Conservation (phyloP, 2,888 invertebrate genomes). For the Lepidocyrtoides sp. region DNA sequence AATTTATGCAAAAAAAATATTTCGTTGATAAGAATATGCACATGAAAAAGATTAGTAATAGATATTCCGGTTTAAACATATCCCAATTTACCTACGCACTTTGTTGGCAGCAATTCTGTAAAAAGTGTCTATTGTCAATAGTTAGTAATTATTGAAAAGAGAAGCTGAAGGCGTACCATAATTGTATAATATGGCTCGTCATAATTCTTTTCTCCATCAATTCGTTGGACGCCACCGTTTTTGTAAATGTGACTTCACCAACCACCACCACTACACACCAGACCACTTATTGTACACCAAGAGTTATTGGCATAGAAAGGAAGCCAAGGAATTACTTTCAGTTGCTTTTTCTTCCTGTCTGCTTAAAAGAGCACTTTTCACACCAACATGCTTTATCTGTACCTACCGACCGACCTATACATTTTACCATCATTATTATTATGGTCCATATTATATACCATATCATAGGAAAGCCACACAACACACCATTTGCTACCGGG, state of each 20-base stretch:
- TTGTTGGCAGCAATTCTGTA: neutral
- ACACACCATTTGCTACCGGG: constrained; percentile 66
- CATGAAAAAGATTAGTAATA: too few species aligned
- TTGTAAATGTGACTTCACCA: constrained; percentile 52
- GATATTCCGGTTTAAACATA: too few species aligned
- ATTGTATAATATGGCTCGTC: neutral
- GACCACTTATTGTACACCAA: constrained; percentile 53
- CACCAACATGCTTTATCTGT: constrained; percentile 28
- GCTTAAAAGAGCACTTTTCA: constrained; percentile 73
- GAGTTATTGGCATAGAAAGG: constrained; percentile 75
- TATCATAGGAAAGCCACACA: too few species aligned
- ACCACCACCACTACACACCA: constrained; percentile 38
- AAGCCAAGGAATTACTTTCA: constrained; percentile 77
- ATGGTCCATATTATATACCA: neutral
- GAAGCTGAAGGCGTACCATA: neutral
- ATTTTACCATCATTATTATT: constrained; percentile 1
- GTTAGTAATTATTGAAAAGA: neutral
- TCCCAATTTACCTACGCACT: too few species aligned
- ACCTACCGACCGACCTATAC: neutral
- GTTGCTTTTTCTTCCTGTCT: constrained; percentile 74
- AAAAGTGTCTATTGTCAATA: neutral
- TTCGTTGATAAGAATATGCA: too few species aligned
- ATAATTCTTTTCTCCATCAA: constrained; percentile 39
- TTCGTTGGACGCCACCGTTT: neutral
- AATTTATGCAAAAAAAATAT: too few species aligned